Base-by-base conservation (phyloP, 2,797 vertebrate species). In the Tokudaia muenninki region DNA sequence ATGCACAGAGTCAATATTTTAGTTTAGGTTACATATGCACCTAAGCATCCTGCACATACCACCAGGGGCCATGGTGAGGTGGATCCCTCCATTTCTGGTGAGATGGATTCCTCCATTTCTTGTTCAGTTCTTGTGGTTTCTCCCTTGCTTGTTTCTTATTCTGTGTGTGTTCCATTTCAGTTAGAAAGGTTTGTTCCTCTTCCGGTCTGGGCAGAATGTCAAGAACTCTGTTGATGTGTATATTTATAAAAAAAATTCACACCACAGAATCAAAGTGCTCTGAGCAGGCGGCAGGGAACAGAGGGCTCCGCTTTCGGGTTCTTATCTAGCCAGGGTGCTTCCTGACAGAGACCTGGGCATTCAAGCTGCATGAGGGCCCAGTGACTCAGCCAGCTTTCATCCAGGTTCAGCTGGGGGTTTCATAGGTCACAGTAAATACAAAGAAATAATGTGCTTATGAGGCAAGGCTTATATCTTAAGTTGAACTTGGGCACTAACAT, bases 351-450 rank as follows among this genome's bases (percentile, higher is more conserved):
- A 41, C 63, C 16, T 92, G 94, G 47, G 59, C 41, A 95, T 74
- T 92, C 26, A 70, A 96, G 97, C 96, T 95, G 94, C 94, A 92
- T 95, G 97, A 92, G 75, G 12, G 34, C 84, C 88, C 19, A 91
- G 41, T 92, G 92, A 97, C 97, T 90, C 96, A 77, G 95, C 94
- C 96, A 95, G 55, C 81, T 96, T 97, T 92, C 87, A 87, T 9
- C 96, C 93, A 81, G 4, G 90, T 11, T 95, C 92, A 80, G 5
- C 65, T 63, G 95, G 94, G 87, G 3, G 83, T 89, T 97, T 97
- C 72, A 95, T 72, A 96, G 97, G 57, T 97, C 96, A 90, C 0
- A 0, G 81, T 94, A 96, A 84, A 94, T 94, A 88, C 97, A 95
- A 80, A 91, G 11, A 75, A 90, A 63, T 31, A n/a, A 82, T 3